Evolutionary conservation across 2,797 vertebrate species (phyloP).

Genomic region (Crenuchus spilurus): DNA sequence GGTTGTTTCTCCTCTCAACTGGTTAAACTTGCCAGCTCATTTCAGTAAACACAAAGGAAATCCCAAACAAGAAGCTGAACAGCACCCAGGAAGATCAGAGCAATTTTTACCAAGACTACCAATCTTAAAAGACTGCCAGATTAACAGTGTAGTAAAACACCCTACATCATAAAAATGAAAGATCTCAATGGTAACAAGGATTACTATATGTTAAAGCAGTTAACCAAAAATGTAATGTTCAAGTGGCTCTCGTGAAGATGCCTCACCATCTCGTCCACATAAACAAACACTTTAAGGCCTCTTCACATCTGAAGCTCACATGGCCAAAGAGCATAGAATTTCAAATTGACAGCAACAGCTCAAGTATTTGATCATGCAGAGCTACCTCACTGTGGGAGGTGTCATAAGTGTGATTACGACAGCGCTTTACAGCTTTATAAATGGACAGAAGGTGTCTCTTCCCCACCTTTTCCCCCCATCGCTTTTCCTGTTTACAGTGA

Average conservation of each 20-base stretch:
- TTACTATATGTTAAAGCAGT: neutral
- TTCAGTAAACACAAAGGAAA: neutral
- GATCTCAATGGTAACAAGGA: too few relatives aligned
- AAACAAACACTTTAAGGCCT: neutral
- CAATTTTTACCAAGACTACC: too few relatives aligned
- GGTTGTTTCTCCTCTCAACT: too few relatives aligned
- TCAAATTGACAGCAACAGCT: neutral
- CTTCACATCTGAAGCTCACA: neutral
- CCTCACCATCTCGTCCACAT: neutral
- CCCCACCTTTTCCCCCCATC: neutral
- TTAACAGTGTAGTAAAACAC: too few relatives aligned
- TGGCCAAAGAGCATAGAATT: neutral
- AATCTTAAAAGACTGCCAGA: too few relatives aligned
- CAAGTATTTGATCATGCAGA: slow-evolving; percentile 20
- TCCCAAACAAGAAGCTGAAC: too few relatives aligned
- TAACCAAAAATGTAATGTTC: neutral
- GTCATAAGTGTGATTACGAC: slow-evolving; percentile 44
- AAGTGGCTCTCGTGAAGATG: neutral
- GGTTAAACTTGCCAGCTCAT: neutral
- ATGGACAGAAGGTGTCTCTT: slow-evolving; percentile 43
- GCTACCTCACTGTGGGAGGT: slow-evolving; percentile 36
- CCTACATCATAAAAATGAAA: too few relatives aligned
- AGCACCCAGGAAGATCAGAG: too few relatives aligned
- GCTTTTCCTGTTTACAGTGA: slow-evolving; percentile 49
- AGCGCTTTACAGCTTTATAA: slow-evolving; percentile 51